Evolutionary conservation across 1,140 invertebrate genomes (phyloP), one percentile per base, ranked within the genome.

Genomic region (Samia ricini): DNA sequence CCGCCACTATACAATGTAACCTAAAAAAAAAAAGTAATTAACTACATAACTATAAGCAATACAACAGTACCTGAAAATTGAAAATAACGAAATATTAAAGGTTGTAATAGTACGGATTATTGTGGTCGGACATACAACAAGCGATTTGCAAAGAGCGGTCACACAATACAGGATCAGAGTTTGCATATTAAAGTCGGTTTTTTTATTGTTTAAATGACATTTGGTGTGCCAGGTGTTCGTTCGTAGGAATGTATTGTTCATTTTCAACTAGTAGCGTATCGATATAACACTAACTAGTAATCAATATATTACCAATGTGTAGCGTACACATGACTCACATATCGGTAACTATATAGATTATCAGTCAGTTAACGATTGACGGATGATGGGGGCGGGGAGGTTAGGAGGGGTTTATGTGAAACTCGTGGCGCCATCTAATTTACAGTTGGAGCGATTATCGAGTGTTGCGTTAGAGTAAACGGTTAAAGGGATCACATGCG

Each of bases 11-110:
- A 65, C 66, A 75, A 71, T 68, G 56, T 68, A 65, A 69, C 59
- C 64, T 64, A 48, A 59, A 72, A 71, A 77, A 69, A 74, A 69
- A 78, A 76, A 77, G 68, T 77, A 77, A 48, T 63, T 59, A 79
- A 80, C 82, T 77, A 79, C 75, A 49, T 33, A n/a, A n/a, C n/a
- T n/a, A 75, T 87, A 88, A 88, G 85, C 84, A 88, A 88, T 88
- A 88, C 81, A 79, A 76, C 77, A 83, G 85, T 88, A 89, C 84
- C 84, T 89, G 86, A 86, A 76, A 85, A 74, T 76, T 57, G 22
- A 74, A 73, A 71, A 70, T 70, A 64, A 71, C 68, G 66, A 64
- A 64, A 71, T 69, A 65, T 72, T 72, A 68, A 77, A 77, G 80
- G 78, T 42, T 78, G 72, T 77, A 81, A 84, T 81, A 85, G 76